Conservation (phyloP, 2,113 vertebrate genomes). For the Dissostichus mawsoni region DNA sequence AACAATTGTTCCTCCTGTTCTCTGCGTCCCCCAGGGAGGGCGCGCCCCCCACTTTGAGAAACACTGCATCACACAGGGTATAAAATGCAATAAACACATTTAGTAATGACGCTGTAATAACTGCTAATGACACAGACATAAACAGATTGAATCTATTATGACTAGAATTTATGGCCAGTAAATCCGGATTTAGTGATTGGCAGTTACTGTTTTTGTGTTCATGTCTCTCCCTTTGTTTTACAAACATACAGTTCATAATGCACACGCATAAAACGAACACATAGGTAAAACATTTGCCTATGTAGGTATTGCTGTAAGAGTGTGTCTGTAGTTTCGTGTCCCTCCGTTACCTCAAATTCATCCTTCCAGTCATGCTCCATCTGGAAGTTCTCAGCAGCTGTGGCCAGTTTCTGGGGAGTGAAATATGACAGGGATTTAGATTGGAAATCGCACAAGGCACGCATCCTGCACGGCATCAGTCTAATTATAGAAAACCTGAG, state of each 20-base stretch:
- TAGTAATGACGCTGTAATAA: conserved; percentile 52
- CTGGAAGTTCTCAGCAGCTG: conserved; percentile 93
- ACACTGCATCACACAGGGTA: conserved; percentile 12
- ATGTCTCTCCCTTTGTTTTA: background rate
- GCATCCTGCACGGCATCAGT: conserved; percentile 11
- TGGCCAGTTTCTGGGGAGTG: conserved; percentile 90
- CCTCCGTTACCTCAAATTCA: conserved; percentile 90
- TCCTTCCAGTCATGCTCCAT: conserved; percentile 92
- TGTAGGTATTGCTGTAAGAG: background rate
- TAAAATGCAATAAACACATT: conserved; percentile 59
- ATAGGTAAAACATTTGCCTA: background rate
- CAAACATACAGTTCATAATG: background rate
- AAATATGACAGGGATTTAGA: conserved; percentile 61
- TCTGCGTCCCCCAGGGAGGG: no score
- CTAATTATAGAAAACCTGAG: conserved; percentile 53
- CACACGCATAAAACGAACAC: background rate
- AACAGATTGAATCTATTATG: conserved; percentile 41
- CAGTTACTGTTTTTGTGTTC: background rate
- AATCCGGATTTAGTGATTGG: conserved; percentile 31
- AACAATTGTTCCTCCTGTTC: no score
- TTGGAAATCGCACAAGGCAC: conserved; percentile 14
- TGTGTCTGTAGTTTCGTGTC: conserved; percentile 12
- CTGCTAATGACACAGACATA: conserved; percentile 36
- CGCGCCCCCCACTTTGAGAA: no score
- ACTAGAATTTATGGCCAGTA: conserved; percentile 4